Conservation (phyloP, 2,888 invertebrate species). For the Pollenia amentaria region DNA sequence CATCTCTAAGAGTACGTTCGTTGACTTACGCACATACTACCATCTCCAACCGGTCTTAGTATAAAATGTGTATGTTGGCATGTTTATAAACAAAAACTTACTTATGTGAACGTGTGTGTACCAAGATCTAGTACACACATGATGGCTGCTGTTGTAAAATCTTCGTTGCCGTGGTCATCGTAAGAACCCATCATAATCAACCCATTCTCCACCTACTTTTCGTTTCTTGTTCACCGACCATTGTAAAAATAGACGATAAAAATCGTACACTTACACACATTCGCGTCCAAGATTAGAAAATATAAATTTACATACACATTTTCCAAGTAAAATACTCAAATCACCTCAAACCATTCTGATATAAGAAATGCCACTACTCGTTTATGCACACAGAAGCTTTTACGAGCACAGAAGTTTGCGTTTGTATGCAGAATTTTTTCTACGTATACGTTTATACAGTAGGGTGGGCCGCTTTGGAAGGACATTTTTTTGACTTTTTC, state of each 20-base stretch:
- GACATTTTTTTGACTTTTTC: too few relatives aligned
- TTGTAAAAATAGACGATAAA: slow-evolving; percentile 25
- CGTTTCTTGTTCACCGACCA: slow-evolving; percentile 28
- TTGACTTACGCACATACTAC: slow-evolving; percentile 58
- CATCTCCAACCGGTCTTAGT: neutral
- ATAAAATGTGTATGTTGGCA: slow-evolving; percentile 3
- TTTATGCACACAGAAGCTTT: neutral
- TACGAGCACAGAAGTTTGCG: slow-evolving; percentile 16
- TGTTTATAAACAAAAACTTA: neutral
- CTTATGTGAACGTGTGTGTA: slow-evolving; percentile 5
- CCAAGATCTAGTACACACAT: slow-evolving; percentile 70
- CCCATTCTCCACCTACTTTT: slow-evolving; percentile 43
- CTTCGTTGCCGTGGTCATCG: slow-evolving; percentile 67
- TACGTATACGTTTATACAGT: neutral
- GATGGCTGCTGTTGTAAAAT: slow-evolving; percentile 64
- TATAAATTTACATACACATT: slow-evolving; percentile 69
- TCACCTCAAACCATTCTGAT: slow-evolving; percentile 55
- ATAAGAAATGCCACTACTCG: slow-evolving; percentile 24
- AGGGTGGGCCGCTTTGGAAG: too few relatives aligned
- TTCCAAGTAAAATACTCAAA: slow-evolving; percentile 57
- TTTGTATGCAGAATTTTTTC: slow-evolving; percentile 17
- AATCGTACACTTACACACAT: slow-evolving; percentile 8
- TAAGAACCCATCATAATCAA: slow-evolving; percentile 59
- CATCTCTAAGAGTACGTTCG: slow-evolving; percentile 51
- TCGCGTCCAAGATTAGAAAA: slow-evolving; percentile 65